Evolutionary conservation across 2,797 vertebrate species (phyloP), one percentile per base, ranked within the genome.

Genomic region (Meda fulgida): DNA sequence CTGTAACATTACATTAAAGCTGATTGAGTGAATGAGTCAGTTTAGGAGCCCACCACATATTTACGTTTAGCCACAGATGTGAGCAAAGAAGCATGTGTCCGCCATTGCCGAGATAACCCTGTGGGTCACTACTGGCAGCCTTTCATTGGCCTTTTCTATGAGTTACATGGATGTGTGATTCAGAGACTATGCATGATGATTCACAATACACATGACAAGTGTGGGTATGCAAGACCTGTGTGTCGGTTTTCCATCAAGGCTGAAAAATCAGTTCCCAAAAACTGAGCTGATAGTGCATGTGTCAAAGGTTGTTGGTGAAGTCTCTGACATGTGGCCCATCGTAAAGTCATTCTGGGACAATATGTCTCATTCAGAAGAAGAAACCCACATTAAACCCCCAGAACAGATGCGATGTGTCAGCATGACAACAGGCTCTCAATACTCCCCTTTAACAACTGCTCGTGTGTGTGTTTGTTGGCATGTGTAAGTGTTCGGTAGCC

Each of bases 231-330:
- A 66, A 70, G 29, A 65, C 69, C 65, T 69, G 38, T 94, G 93
- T 94, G 14, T 65, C 6, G 26, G 26, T 66, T 71, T 81, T 78
- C 53, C 29, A 53, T 85, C 51, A 80, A 85, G 38, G 67, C 69
- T 77, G 48, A 88, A 76, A 88, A 89, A 90, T 90, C 21, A 90
- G 80, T 94, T 92, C 87, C 90, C 19, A 10, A 92, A 93, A 93
- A 91, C 89, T 87, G 84, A 29, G 86, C 69, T 60, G 89, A 89
- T 82, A 87, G 80, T 77, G 87, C 88, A 88, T 85, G 88, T 89
- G 43, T 60, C 60, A 19, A 19, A 60, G 13, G 70, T 53, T 38
- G 55, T 23, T 36, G 38, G 34, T 66, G 10, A 69, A 36, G 29
- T 0, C 31, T 70, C 7, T 72, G 19, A 63, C 23, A 78, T 78